Conservation (phyloP, 1,140 invertebrate genomes). For the Caenorhabditis brenneri region DNA sequence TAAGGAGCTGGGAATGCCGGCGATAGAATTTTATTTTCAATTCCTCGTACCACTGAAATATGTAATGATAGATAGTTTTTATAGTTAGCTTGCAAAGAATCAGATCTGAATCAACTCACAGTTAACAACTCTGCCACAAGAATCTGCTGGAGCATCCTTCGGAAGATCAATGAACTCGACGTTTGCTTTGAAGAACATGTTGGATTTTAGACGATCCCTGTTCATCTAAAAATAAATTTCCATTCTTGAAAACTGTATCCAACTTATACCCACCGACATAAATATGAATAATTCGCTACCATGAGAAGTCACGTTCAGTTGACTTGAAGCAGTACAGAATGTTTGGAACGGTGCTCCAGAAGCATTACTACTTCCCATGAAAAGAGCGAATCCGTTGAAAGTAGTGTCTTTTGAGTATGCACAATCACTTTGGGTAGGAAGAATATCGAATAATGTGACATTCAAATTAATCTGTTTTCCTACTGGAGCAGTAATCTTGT, state of each 20-base stretch:
- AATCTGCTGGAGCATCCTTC: neutral
- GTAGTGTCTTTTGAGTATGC: neutral
- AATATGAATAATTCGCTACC: conserved; percentile 59
- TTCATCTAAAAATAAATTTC: neutral
- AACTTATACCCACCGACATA: conserved; percentile 34
- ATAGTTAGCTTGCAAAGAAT: too few species aligned
- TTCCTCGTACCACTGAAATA: conserved; percentile 36
- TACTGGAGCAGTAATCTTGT: conserved; percentile 63
- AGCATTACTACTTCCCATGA: conserved; percentile 46
- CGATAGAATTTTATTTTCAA: neutral
- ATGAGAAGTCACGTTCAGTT: conserved; percentile 55
- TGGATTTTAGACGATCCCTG: neutral
- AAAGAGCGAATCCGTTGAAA: conserved; percentile 50
- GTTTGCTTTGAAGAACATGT: conserved; percentile 39
- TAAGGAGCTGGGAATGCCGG: conserved; percentile 23
- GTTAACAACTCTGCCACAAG: conserved; percentile 49
- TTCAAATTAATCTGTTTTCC: conserved; percentile 56
- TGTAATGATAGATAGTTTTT: conserved; percentile 48
- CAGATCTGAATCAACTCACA: conserved; percentile 38
- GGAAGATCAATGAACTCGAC: conserved; percentile 43
- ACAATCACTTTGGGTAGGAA: neutral
- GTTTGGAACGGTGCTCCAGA: conserved; percentile 23
- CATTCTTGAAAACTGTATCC: neutral
- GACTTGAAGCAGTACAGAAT: conserved; percentile 22
- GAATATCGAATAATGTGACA: conserved; percentile 16